Base-by-base conservation (phyloP, 2,113 vertebrate species). In the Coracopsis vasa region DNA sequence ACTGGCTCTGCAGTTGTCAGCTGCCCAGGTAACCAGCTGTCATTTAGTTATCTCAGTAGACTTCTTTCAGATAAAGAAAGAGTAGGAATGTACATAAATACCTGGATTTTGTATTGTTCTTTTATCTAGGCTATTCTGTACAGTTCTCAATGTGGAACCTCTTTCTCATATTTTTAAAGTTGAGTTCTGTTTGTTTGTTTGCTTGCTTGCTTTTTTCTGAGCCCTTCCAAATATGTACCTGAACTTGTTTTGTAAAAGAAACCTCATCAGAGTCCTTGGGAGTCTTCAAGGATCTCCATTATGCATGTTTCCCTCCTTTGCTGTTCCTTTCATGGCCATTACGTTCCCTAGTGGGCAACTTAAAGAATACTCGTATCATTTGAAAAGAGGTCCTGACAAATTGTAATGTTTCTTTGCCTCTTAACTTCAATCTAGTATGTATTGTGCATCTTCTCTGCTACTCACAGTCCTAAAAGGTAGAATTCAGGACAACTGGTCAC, bases 311-410 rank as follows among this genome's bases (percentile, higher is more conserved):
- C 14, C 8, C 20, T 84, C 33, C 31, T 80, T 60, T 45, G 20
- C 11, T 78, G 10, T 33, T 71, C 45, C 23, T 50, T 84, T 87
- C n/a, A 8, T 48, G 39, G 13, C 29, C 24, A 6, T 39, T 47
- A 10, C 2, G 1, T 69, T 71, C 39, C 80, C 24, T 9, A 25
- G 65, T 17, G 65, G 29, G 16, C n/a, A n/a, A 25, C 17, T 24
- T 60, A n/a, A 5, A 29, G 4, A 81, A 45, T 64, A 33, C 11
- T 9, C 2, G 0, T 1, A 1, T 31, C 3, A 4, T 53, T 48
- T 82, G 19, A 50, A 74, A 56, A 81, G 33, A 44, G 11, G 13
- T 54, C 18, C 60, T 94, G 64, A 80, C 45, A 80, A 83, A 45
- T 70, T 8, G 3, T 18, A 17, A 4, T 20, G 5, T 47, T 44